Conservation (phyloP, 2,888 invertebrate species). For the Archips crataeganus region DNA sequence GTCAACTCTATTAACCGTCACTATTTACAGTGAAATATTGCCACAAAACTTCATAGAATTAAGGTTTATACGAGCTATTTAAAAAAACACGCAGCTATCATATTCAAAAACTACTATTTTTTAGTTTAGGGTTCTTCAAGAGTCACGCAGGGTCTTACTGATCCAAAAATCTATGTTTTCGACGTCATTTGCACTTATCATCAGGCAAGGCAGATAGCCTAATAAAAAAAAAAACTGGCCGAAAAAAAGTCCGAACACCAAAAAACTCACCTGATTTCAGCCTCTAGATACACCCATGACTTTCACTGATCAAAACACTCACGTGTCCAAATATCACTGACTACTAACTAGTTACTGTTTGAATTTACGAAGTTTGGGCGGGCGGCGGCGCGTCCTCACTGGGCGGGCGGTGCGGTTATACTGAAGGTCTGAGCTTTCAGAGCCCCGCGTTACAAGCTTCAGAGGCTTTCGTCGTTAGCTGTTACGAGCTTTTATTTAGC, state of each 20-base stretch:
- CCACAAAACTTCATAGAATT: too few relatives aligned
- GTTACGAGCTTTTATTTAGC: neutral
- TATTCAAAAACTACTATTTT: too few relatives aligned
- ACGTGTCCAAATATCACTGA: neutral
- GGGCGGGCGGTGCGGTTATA: neutral
- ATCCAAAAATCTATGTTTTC: too few relatives aligned
- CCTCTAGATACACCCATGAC: neutral
- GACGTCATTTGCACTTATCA: too few relatives aligned
- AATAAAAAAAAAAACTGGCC: neutral
- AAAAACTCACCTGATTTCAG: conserved; percentile 17
- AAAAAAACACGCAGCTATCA: too few relatives aligned
- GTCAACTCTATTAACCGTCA: too few relatives aligned
- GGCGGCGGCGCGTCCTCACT: conserved; percentile 7
- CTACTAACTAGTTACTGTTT: neutral
- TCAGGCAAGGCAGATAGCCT: too few relatives aligned
- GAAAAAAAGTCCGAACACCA: neutral
- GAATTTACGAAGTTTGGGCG: conserved; percentile 9
- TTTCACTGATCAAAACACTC: conserved; percentile 8
- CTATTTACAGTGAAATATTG: too few relatives aligned
- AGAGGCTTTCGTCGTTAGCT: neutral
- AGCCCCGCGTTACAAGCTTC: neutral
- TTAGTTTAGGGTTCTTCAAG: too few relatives aligned
- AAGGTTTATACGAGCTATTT: too few relatives aligned
- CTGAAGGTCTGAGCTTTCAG: conserved; percentile 5
- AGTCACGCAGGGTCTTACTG: too few relatives aligned